These are phyloP conservation scores for Melanophora roralis DNA, from an alignment of 2,888 invertebrate species.

Conservation along the genomic window DNA sequence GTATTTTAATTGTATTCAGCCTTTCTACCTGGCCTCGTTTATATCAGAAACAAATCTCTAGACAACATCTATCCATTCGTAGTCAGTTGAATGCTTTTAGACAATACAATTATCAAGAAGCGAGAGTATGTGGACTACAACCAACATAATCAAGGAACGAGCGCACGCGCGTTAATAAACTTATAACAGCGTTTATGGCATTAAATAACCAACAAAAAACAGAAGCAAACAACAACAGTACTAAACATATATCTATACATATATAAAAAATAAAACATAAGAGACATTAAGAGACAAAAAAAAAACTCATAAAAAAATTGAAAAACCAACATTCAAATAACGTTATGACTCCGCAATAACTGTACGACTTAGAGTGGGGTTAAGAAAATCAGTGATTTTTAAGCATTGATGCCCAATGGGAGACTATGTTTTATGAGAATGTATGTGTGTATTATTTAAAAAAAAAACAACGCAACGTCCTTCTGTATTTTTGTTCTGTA, in stretches of 20 bases:
- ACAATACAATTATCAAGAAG: neutral
- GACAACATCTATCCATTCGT: conserved; percentile 36
- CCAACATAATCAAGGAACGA: neutral
- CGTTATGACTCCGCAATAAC: conserved; percentile 20
- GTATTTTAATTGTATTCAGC: conserved; percentile 17
- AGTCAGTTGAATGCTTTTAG: neutral
- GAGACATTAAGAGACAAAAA: neutral
- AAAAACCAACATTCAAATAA: conserved; percentile 12
- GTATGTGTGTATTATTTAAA: no score
- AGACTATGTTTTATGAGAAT: no score
- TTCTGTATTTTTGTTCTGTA: no score
- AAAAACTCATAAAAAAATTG: neutral
- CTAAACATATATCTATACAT: conserved; percentile 29
- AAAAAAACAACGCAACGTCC: no score
- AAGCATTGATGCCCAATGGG: no score
- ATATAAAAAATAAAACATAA: neutral
- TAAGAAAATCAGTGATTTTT: neutral
- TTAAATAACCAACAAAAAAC: neutral
- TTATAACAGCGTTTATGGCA: conserved; percentile 49
- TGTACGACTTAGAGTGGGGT: neutral
- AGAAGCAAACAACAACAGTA: neutral
- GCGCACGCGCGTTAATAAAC: conserved; percentile 50
- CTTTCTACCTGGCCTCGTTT: conserved; percentile 32
- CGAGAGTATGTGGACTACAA: neutral
- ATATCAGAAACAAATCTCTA: conserved; percentile 46